Percentiles rank a stretch among this genome's conserved stretches.
These are phyloP conservation scores for Halcyon malimbica DNA, from an alignment of 2,113 vertebrate species.

Conservation along the genomic window DNA sequence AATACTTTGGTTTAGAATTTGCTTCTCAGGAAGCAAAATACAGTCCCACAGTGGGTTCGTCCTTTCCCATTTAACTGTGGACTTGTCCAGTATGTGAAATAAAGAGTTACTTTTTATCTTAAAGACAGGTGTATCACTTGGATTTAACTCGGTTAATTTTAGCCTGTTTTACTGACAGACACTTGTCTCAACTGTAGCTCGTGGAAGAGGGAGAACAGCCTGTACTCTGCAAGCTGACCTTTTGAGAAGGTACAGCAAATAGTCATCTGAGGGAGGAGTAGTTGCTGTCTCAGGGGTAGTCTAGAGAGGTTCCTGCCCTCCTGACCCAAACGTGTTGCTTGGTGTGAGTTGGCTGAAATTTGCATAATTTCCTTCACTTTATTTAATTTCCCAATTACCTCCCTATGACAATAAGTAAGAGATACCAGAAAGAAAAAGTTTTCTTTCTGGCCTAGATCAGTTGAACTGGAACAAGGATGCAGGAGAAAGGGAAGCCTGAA, in stretches of 20 bases:
- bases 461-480: neutral
- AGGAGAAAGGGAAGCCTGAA: neutral
- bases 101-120: neutral
- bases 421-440: neutral
- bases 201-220: neutral
- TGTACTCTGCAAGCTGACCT: neutral
- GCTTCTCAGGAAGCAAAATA: neutral
- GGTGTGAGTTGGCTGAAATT: neutral
- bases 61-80: neutral
- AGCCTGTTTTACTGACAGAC: neutral
- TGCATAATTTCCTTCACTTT: neutral
- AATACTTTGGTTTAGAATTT: neutral
- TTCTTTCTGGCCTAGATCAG: neutral
- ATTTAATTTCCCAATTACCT: neutral
- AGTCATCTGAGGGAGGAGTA: neutral
- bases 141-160: constrained; percentile 22
- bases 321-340: neutral
- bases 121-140: neutral
- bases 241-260: constrained; percentile 25
- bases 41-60: neutral
- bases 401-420: neutral
- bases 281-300: neutral
- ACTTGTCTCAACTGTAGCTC: neutral
- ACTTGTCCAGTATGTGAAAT: neutral
- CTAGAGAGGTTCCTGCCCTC: neutral